Percentiles rank a stretch among this genome's conserved stretches.
Conservation (phyloP, 2,113 vertebrate genomes). For the Columba janthina region DNA sequence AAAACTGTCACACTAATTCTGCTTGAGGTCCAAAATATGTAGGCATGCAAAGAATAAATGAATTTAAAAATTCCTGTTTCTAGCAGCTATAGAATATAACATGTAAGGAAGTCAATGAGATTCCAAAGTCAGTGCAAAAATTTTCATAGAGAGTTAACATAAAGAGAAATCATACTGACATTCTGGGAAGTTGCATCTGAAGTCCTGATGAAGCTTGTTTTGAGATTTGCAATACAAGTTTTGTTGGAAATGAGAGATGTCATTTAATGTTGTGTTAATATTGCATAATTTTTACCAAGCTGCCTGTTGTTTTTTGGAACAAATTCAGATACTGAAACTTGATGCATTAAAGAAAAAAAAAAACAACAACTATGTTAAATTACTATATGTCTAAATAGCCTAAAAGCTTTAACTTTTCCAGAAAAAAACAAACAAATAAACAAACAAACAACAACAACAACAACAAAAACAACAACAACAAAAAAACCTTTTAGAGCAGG, state of each 20-base stretch:
- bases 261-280: neutral
- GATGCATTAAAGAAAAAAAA: neutral
- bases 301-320: neutral
- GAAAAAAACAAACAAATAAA: too few species aligned
- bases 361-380: neutral
- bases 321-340: neutral
- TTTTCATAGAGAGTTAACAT: neutral
- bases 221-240: neutral
- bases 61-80: neutral
- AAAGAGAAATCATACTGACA: neutral
- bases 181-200: neutral
- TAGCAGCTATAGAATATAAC: neutral
- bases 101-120: neutral
- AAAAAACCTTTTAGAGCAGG: neutral
- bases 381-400: neutral
- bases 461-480: too few species aligned
- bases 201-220: neutral
- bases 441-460: too few species aligned
- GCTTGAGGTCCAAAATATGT: neutral
- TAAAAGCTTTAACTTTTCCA: neutral
- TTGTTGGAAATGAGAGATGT: neutral
- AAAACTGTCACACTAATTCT: neutral
- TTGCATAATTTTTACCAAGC: neutral
- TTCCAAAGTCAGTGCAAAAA: neutral
- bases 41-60: neutral